A percentile compares a stretch with the other conserved stretches of the same genome.
These are phyloP conservation scores for Eleutherodactylus coqui DNA, from an alignment of 2,797 vertebrate genomes.

Conservation along the genomic window DNA sequence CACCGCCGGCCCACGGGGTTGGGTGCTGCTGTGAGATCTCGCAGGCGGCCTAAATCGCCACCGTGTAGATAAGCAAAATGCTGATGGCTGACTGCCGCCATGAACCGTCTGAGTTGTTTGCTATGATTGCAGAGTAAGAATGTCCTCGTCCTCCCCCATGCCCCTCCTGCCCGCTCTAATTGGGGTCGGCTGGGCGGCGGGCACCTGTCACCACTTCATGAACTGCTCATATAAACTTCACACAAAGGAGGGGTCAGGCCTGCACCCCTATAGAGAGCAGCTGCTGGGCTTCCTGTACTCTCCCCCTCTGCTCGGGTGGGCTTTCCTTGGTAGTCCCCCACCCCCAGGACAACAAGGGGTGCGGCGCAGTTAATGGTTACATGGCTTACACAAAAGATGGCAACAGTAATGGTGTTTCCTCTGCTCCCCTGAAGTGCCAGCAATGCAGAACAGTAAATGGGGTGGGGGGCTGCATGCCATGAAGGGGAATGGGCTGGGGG, in stretches of 20 bases:
- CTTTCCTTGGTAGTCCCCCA: too few species aligned
- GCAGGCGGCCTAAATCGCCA: too few species aligned
- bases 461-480: background rate
- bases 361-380: too few species aligned
- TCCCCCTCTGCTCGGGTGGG: slow-evolving; percentile 4
- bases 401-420: background rate
- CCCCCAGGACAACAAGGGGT: too few species aligned
- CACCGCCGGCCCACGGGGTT: too few species aligned
- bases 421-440: background rate
- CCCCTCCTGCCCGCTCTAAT: slow-evolving; percentile 1
- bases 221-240: background rate
- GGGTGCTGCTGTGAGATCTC: too few species aligned
- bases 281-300: slow-evolving; percentile 36
- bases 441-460: too few species aligned
- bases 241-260: background rate
- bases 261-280: slow-evolving; percentile 2
- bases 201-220: slow-evolving; percentile 34
- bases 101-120: too few species aligned
- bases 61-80: too few species aligned
- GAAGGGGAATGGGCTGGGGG: background rate
- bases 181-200: background rate
- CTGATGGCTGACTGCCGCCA: too few species aligned
- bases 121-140: background rate
- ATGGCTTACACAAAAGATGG: background rate
- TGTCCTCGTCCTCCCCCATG: background rate